These are phyloP conservation scores for Aphis gossypii DNA, from an alignment of 1,140 invertebrate species.

Conservation along the genomic window DNA sequence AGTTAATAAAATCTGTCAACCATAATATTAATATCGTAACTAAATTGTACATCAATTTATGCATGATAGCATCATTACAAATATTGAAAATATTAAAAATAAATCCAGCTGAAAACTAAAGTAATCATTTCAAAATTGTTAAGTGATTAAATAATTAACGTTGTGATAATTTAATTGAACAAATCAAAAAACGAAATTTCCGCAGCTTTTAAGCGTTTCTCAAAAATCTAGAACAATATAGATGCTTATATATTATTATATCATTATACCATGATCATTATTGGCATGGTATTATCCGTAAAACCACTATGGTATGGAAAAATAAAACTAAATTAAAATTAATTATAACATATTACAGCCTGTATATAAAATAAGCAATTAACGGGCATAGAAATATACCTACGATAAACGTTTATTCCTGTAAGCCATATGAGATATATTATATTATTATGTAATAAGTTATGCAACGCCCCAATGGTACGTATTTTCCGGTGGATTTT, in stretches of 20 bases:
- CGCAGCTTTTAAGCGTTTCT: background rate
- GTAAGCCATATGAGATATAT: background rate
- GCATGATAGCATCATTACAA: background rate
- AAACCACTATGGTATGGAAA: background rate
- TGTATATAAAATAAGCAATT: background rate
- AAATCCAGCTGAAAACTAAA: background rate
- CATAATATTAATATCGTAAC: slow-evolving; percentile 8
- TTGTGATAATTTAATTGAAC: background rate
- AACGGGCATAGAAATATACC: background rate
- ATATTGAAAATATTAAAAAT: background rate
- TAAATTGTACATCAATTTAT: background rate
- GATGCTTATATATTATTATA: background rate
- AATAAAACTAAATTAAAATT: background rate
- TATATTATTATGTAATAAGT: background rate
- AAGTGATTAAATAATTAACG: background rate
- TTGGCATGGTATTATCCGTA: background rate
- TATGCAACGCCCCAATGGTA: no score
- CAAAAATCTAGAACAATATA: no score
- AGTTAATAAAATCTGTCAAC: slow-evolving; percentile 12
- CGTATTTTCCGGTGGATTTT: background rate
- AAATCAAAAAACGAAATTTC: background rate
- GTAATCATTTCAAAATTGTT: background rate
- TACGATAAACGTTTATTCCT: background rate
- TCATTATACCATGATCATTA: background rate
- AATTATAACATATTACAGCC: background rate